These are phyloP conservation scores for Sepioteuthis lessoniana DNA, from an alignment of 2,888 invertebrate species.

Conservation along the genomic window DNA sequence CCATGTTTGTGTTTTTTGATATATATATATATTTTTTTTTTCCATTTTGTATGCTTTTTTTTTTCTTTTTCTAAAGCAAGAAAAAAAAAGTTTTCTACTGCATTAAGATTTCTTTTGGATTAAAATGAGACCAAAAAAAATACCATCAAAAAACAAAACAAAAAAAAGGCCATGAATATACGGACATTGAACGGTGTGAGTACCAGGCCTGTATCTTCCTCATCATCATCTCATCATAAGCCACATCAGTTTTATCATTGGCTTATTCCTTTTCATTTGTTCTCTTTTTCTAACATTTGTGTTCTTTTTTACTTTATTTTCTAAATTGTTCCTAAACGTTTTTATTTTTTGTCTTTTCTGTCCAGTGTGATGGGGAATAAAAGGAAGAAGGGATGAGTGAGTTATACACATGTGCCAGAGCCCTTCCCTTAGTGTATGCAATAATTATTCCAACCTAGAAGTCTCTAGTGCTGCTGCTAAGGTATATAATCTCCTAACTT, in stretches of 20 bases:
- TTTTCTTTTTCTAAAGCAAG: neutral
- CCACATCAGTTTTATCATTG: neutral
- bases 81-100: slow-evolving; percentile 8
- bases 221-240: neutral
- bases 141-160: slow-evolving; percentile 19
- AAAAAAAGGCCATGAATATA: slow-evolving; percentile 25
- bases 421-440: neutral
- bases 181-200: slow-evolving; percentile 8
- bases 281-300: neutral
- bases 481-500: slow-evolving; percentile 57
- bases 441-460: slow-evolving; percentile 40
- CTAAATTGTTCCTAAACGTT: neutral
- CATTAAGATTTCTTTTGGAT: neutral
- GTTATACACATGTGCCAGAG: neutral
- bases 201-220: neutral
- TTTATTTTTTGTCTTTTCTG: slow-evolving; percentile 36
- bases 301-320: neutral
- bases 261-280: neutral
- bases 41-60: too few relatives aligned
- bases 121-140: neutral
- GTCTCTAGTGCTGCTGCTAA: slow-evolving; percentile 34
- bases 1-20: neutral
- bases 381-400: neutral
- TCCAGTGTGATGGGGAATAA: slow-evolving; percentile 24
- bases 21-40: neutral